phyloP scores from a whole-genome alignment of 2,888 invertebrate species.

The Ennomos fuscantarius region DNA sequence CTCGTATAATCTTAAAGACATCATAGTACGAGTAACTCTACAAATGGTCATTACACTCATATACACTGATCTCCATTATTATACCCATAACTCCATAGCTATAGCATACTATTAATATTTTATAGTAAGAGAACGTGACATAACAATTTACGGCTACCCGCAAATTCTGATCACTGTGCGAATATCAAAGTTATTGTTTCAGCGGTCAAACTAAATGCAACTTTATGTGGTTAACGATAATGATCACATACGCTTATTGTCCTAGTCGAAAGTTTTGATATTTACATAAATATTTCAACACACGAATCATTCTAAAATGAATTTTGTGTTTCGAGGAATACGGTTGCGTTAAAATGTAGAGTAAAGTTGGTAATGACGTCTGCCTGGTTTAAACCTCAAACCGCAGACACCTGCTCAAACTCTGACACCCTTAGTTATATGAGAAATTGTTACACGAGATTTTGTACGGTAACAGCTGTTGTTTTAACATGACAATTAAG shows the following conservation, averaged over 20 bases:
- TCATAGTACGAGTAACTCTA: conserved; percentile 7
- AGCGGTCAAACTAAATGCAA: conserved; percentile 39
- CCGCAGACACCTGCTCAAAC: conserved; percentile 66
- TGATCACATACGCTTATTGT: conserved; percentile 42
- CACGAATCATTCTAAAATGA: conserved; percentile 25
- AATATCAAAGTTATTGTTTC: conserved; percentile 26
- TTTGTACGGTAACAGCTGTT: conserved; percentile 39
- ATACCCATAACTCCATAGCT: conserved; percentile 13
- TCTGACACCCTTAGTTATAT: conserved; percentile 59
- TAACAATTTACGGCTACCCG: conserved; percentile 27
- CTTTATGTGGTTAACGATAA: conserved; percentile 46
- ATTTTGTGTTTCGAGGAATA: conserved; percentile 29
- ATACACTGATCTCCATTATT: conserved; percentile 17
- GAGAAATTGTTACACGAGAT: conserved; percentile 58
- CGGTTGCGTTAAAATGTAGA: conserved; percentile 17
- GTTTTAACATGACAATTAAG: conserved; percentile 23
- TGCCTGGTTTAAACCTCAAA: conserved; percentile 56
- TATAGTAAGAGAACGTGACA: conserved; percentile 24
- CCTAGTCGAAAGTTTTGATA: conserved; percentile 43
- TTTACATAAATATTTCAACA: conserved; percentile 30
- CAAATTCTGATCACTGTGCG: conserved; percentile 19
- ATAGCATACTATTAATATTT: conserved; percentile 25
- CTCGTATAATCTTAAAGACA: neutral
- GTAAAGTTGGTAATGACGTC: conserved; percentile 39
- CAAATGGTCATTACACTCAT: conserved; percentile 11